Evolutionary conservation across 1,140 invertebrate species (phyloP), one percentile per base, ranked within the genome.

Genomic region (Frieseomelitta varia): DNA sequence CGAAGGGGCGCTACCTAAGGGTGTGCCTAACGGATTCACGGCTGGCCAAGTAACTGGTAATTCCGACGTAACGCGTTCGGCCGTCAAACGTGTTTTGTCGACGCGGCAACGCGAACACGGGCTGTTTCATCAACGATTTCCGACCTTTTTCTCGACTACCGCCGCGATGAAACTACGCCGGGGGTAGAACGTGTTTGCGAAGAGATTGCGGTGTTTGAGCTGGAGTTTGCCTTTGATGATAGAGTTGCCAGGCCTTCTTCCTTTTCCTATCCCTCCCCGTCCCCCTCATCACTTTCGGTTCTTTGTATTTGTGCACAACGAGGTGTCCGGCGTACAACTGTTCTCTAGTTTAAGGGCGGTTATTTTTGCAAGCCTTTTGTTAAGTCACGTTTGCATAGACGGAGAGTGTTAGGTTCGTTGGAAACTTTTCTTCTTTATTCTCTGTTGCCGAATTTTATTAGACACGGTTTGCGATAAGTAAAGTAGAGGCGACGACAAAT

Each of bases 61-160:
- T 89, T 89, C 88, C 86, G 86, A 88, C 83, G 76, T 73, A 67
- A 63, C 72, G 65, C 72, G 65, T 65, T 63, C 79, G 79, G 21
- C 75, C 81, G 67, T 77, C 87, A 84, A 84, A 67, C 71, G 78
- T 71, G 77, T 85, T 87, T 87, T 61, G 65, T 86, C 63, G 63
- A 56, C 30, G 74, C 68, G 85, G 61, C 56, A 34, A 30, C 39
- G 63, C 53, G 65, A 30, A 19, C 67, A 24, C 72, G 61, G 58
- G 27, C 65, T 63, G 81, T 87, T 82, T 82, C 68, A 47, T 81
- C 79, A 79, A 63, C 61, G 53, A 77, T 86, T 78, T 78, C 76
- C n/a, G 19, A 58, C 61, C 61, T 78, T 67, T 53, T 78, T 30
- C 47, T n/a, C 30, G 19, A n/a, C 55, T 21, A 34, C 30, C 30